A percentile compares a stretch with the other conserved stretches of the same genome.
Evolutionary conservation across 2,797 vertebrate genomes (phyloP).

Genomic region (Okamejei kenojei): DNA sequence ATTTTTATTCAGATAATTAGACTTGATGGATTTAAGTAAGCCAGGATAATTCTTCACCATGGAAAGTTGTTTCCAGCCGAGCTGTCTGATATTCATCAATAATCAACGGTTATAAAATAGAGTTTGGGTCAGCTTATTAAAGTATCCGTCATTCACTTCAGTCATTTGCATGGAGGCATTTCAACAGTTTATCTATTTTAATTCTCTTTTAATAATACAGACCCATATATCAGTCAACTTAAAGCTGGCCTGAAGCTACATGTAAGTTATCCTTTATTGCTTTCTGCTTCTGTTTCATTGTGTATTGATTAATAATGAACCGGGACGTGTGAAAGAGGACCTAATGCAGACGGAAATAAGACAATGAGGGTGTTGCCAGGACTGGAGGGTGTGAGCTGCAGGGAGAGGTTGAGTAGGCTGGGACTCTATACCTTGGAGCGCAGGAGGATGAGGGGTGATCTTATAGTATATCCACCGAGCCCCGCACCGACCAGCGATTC

Average conservation of each 20-base stretch:
- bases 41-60: background rate
- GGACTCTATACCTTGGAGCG: too few relatives aligned
- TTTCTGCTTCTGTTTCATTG: constrained; percentile 19
- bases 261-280: constrained; percentile 32
- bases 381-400: too few relatives aligned
- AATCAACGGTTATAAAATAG: constrained; percentile 30
- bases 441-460: too few relatives aligned
- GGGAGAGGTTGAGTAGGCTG: too few relatives aligned
- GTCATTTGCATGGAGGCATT: constrained; percentile 7
- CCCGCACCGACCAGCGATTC: too few relatives aligned
- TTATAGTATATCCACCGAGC: too few relatives aligned
- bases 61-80: constrained; percentile 14
- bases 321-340: background rate
- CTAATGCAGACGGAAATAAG: constrained; percentile 28
- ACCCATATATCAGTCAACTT: constrained; percentile 37
- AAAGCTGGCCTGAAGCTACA: constrained; percentile 26
- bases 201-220: constrained; percentile 38
- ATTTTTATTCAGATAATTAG: constrained; percentile 12
- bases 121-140: constrained; percentile 26
- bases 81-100: constrained; percentile 28
- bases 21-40: constrained; percentile 28
- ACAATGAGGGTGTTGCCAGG: background rate
- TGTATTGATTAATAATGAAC: constrained; percentile 32
- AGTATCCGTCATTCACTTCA: constrained; percentile 23
- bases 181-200: constrained; percentile 37